phyloP scores from a whole-genome alignment of 2,888 invertebrate genomes.

The Tenodera sinensis region DNA sequence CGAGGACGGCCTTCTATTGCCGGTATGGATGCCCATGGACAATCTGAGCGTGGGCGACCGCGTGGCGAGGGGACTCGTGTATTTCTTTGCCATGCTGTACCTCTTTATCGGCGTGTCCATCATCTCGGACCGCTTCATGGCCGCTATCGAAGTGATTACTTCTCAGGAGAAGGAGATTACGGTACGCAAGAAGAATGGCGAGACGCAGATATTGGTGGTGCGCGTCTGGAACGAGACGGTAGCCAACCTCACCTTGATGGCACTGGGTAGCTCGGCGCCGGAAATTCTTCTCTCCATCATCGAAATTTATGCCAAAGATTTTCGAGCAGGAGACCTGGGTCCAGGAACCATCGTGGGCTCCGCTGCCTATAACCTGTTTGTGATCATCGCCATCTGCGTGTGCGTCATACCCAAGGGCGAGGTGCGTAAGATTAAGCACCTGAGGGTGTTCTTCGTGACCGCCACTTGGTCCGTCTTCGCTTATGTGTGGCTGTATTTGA shows the following conservation, averaged over 20 bases:
- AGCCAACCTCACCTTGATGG: constrained; percentile 97
- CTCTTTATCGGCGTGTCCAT: constrained; percentile 98
- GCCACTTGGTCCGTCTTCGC: constrained; percentile 98
- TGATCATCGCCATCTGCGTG: constrained; percentile 94
- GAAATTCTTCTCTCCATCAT: constrained; percentile 97
- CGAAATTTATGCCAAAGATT: constrained; percentile 93
- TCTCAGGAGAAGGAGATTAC: constrained; percentile 94
- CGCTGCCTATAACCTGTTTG: constrained; percentile 97
- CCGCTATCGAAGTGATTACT: constrained; percentile 98
- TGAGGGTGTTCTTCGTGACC: constrained; percentile 95
- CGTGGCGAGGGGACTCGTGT: constrained; percentile 81
- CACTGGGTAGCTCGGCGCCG: constrained; percentile 96
- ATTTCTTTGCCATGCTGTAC: constrained; percentile 85
- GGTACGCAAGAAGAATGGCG: constrained; percentile 83
- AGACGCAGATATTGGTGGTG: constrained; percentile 83
- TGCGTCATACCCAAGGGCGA: constrained; percentile 87
- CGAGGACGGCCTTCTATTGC: constrained; percentile 79
- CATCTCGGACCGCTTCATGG: constrained; percentile 98
- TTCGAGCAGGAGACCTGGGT: constrained; percentile 93
- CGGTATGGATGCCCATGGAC: constrained; percentile 82
- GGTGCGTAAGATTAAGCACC: constrained; percentile 89
- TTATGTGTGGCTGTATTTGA: constrained; percentile 97
- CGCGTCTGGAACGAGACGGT: constrained; percentile 99
- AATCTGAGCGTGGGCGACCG: constrained; percentile 73
- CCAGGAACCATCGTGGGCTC: constrained; percentile 98